Percentiles rank a stretch among this genome's conserved stretches.
These are phyloP conservation scores for Nematopogon swammerdamellus DNA, from an alignment of 2,888 invertebrate genomes.

Conservation along the genomic window DNA sequence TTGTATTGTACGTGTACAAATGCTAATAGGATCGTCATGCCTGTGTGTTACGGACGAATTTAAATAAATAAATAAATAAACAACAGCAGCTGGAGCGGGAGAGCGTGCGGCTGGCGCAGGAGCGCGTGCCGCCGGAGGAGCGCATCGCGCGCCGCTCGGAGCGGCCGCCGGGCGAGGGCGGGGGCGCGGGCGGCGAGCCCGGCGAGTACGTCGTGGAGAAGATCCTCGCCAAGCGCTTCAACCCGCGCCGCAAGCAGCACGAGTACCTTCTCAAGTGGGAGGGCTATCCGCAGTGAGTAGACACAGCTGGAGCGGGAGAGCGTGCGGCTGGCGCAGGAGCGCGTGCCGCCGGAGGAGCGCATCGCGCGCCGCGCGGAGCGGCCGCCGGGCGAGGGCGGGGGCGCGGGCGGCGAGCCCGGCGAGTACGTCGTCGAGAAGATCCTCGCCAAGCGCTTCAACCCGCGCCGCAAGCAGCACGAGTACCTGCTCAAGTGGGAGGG, in stretches of 20 bases:
- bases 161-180: conserved; percentile 17
- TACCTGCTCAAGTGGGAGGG: conserved; percentile 87
- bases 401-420: conserved; percentile 39
- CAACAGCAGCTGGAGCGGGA: conserved; percentile 17
- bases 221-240: conserved; percentile 80
- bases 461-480: conserved; percentile 72
- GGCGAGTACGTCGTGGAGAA: conserved; percentile 77
- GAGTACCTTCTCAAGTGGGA: conserved; percentile 88
- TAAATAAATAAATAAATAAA: no score
- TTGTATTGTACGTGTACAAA: no score
- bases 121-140: conserved; percentile 45
- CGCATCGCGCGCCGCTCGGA: conserved; percentile 47
- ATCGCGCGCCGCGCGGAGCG: conserved; percentile 45
- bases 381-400: conserved; percentile 16
- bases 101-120: conserved; percentile 42
- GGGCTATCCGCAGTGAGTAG: conserved; percentile 67
- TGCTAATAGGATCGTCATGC: no score
- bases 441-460: conserved; percentile 79
- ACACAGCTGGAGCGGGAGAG: conserved; percentile 20
- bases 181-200: conserved; percentile 31
- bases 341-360: conserved; percentile 44
- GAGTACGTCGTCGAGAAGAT: conserved; percentile 81
- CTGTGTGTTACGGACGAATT: no score
- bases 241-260: conserved; percentile 71
- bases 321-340: conserved; percentile 43